A percentile compares a stretch with the other conserved stretches of the same genome.
phyloP scores from a whole-genome alignment of 2,797 vertebrate species.

The Anableps anableps region DNA sequence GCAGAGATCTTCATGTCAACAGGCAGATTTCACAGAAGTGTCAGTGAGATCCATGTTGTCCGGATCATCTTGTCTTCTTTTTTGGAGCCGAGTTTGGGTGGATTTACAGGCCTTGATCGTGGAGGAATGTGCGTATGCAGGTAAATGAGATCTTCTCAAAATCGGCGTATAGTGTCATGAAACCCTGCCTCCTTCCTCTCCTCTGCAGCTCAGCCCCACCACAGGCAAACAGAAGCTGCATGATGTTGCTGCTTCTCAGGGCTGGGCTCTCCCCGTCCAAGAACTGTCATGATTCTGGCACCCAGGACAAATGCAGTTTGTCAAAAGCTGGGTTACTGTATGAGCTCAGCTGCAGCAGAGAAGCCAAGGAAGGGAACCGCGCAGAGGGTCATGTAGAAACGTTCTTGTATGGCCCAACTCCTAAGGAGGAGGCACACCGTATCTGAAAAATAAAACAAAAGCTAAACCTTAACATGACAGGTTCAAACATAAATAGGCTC shows the following conservation, averaged over 20 bases:
- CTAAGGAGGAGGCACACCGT: slow-evolving; percentile 31
- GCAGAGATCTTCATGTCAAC: slow-evolving; percentile 42
- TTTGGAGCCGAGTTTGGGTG: slow-evolving; percentile 11
- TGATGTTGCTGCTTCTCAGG: slow-evolving; percentile 69
- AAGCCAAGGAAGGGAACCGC: not conserved
- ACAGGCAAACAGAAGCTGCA: slow-evolving; percentile 59
- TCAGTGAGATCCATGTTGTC: slow-evolving; percentile 41
- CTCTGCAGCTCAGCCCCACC: slow-evolving; percentile 58
- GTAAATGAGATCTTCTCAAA: slow-evolving; percentile 37
- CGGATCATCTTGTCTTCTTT: slow-evolving; percentile 13
- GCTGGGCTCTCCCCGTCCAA: slow-evolving; percentile 64
- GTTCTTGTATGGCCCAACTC: slow-evolving; percentile 32
- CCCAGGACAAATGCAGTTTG: slow-evolving; percentile 40
- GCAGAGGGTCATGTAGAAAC: slow-evolving; percentile 39
- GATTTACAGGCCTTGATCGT: slow-evolving; percentile 37
- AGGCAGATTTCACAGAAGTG: slow-evolving; percentile 46
- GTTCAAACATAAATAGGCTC: not conserved
- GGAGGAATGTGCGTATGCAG: slow-evolving; percentile 49
- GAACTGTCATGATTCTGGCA: slow-evolving; percentile 72
- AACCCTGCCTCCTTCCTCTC: slow-evolving; percentile 58
- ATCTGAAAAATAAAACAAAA: slow-evolving; percentile 45
- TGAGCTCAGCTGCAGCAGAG: slow-evolving; percentile 45
- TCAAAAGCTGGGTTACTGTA: slow-evolving; percentile 17
- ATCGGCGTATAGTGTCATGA: slow-evolving; percentile 57
- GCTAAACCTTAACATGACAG: not conserved